These are phyloP conservation scores for Potamarius usumacintae DNA, from an alignment of 2,113 vertebrate genomes.

Conservation along the genomic window DNA sequence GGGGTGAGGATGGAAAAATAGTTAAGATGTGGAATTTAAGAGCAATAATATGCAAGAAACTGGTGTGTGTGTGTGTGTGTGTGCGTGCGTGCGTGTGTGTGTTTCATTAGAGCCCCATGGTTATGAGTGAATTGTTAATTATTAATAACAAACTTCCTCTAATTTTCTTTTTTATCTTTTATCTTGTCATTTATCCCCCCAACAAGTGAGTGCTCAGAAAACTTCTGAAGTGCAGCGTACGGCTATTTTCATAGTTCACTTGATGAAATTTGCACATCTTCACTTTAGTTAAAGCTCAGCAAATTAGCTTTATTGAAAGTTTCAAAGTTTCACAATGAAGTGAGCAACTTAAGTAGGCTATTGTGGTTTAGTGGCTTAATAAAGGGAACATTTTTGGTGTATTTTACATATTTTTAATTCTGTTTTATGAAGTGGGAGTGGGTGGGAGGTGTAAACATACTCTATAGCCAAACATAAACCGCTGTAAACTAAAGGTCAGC, in stretches of 20 bases:
- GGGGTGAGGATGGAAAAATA: slow-evolving; percentile 35
- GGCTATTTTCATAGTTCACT: slow-evolving; percentile 47
- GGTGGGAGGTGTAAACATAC: slow-evolving; percentile 27
- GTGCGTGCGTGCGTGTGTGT: slow-evolving; percentile 1
- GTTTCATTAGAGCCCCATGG: slow-evolving; percentile 43
- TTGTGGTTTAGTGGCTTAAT: slow-evolving; percentile 46
- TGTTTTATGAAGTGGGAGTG: slow-evolving; percentile 25
- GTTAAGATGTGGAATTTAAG: slow-evolving; percentile 52
- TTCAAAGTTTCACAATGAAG: slow-evolving; percentile 28
- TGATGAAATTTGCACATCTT: slow-evolving; percentile 27
- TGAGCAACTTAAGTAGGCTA: slow-evolving; percentile 32
- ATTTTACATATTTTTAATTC: slow-evolving; percentile 14
- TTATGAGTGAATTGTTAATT: slow-evolving; percentile 54
- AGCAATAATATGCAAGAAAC: slow-evolving; percentile 54
- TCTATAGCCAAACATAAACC: slow-evolving; percentile 4
- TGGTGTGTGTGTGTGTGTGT: slow-evolving; percentile 21
- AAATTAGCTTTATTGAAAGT: slow-evolving; percentile 45
- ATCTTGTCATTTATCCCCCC: slow-evolving; percentile 50
- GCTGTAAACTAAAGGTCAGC: slow-evolving; percentile 33
- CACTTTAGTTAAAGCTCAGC: slow-evolving; percentile 36
- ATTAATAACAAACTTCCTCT: slow-evolving; percentile 55
- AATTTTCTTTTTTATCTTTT: slow-evolving; percentile 46
- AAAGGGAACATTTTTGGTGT: slow-evolving; percentile 14
- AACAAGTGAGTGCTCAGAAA: slow-evolving; percentile 44
- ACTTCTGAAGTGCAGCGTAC: slow-evolving; percentile 52